Conservation (phyloP, 2,113 vertebrate genomes). For the Triplophysa dalaica region DNA sequence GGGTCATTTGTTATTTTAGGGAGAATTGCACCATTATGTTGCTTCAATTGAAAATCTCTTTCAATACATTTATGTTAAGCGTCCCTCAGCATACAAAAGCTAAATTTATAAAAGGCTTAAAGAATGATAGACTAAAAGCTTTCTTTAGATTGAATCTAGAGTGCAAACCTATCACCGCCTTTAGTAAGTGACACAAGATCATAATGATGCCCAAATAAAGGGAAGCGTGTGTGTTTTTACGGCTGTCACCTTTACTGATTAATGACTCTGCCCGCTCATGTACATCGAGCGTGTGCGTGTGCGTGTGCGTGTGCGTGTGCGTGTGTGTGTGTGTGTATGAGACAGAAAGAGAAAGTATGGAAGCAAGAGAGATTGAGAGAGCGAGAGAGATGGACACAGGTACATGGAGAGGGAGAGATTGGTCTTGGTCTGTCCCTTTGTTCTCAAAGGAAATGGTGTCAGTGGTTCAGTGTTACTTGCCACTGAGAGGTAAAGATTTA, state of each 20-base stretch:
- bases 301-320: too few species aligned
- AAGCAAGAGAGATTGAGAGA: neutral
- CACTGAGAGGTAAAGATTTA: constrained; percentile 99
- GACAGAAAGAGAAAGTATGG: constrained; percentile 1
- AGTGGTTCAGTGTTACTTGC: constrained; percentile 86
- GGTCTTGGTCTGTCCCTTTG: constrained; percentile 83
- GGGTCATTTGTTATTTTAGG: neutral
- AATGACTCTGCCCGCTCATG: constrained; percentile 12
- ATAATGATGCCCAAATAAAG: neutral
- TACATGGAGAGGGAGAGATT: constrained; percentile 66
- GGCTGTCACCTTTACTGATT: constrained; percentile 11
- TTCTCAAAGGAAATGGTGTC: constrained; percentile 96
- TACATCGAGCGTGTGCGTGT: neutral
- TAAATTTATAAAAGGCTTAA: neutral
- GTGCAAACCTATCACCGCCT: neutral
- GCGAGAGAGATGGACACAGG: constrained; percentile 16
- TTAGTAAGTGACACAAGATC: neutral
- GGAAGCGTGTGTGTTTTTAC: neutral
- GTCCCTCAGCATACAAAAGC: neutral
- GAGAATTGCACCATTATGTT: neutral
- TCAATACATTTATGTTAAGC: neutral
- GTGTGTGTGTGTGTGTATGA: neutral
- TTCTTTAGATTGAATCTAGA: neutral
- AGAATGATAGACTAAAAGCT: constrained; percentile 1
- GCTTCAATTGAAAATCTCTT: neutral